Conservation (phyloP, 2,113 vertebrate genomes). For the Malurus cyaneus region DNA sequence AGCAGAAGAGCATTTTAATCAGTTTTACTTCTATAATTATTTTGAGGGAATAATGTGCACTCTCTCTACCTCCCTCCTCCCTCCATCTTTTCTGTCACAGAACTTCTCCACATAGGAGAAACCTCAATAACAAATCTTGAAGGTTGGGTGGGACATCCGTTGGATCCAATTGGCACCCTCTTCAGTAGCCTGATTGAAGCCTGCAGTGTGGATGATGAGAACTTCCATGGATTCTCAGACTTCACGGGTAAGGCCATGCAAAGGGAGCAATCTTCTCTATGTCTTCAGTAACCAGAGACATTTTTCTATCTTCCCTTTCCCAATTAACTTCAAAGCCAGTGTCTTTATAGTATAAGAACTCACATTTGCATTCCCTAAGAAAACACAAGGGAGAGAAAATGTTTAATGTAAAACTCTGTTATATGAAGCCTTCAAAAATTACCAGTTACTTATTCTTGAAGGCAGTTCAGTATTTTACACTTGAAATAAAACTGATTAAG, state of each 20-base stretch:
- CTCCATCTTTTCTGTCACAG: conserved; percentile 59
- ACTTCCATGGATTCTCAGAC: conserved; percentile 77
- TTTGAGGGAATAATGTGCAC: background rate
- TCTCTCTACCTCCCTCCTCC: background rate
- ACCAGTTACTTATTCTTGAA: background rate
- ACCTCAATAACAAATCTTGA: conserved; percentile 92
- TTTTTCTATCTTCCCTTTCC: background rate
- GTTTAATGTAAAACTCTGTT: background rate
- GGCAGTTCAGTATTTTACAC: background rate
- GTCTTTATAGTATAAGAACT: background rate
- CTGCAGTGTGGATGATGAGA: conserved; percentile 79
- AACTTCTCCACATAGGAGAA: conserved; percentile 87
- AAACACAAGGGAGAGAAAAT: background rate
- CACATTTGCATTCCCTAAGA: background rate
- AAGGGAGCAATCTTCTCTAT: background rate
- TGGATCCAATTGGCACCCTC: conserved; percentile 92
- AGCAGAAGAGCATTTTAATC: background rate
- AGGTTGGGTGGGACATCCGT: conserved; percentile 95
- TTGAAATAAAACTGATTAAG: background rate
- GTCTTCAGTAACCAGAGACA: background rate
- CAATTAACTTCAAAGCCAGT: background rate
- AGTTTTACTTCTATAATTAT: background rate
- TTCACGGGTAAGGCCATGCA: conserved; percentile 77
- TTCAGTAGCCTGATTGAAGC: conserved; percentile 93
- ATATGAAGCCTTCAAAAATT: background rate